Conservation (phyloP, 2,888 invertebrate species). For the Tiphia femorata region DNA sequence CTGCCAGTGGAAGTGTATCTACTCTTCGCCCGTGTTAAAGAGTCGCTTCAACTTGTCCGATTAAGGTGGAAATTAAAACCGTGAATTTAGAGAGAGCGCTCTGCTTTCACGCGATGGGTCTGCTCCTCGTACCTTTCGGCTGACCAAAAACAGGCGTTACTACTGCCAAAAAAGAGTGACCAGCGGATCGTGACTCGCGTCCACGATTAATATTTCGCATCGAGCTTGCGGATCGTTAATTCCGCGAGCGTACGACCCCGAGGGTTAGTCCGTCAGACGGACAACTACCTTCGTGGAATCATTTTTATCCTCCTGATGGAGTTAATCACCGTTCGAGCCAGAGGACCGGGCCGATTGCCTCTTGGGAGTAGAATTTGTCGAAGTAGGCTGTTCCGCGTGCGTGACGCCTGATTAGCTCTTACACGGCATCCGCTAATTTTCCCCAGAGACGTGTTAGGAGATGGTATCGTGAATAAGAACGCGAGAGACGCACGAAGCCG, state of each 20-base stretch:
- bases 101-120: too few species aligned
- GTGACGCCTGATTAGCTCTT: constrained; percentile 21
- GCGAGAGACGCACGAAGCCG: too few species aligned
- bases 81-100: too few species aligned
- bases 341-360: constrained; percentile 22
- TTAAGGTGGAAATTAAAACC: too few species aligned
- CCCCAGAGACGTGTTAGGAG: background rate
- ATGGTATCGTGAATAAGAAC: constrained; percentile 3
- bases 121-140: too few species aligned
- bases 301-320: constrained; percentile 45
- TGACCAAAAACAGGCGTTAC: too few species aligned
- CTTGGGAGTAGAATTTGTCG: constrained; percentile 31
- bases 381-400: constrained; percentile 23
- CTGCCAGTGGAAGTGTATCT: too few species aligned
- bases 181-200: too few species aligned
- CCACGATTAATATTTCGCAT: constrained; percentile 39
- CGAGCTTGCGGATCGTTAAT: constrained; percentile 19
- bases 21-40: too few species aligned
- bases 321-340: constrained; percentile 36
- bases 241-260: constrained; percentile 22
- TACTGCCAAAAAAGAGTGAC: too few species aligned
- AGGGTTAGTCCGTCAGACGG: constrained; percentile 8
- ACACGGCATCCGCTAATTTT: constrained; percentile 4
- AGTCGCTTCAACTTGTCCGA: too few species aligned
- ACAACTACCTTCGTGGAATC: constrained; percentile 29